Conservation (phyloP, 1,140 invertebrate species). For the Lordiphosa mommai region DNA sequence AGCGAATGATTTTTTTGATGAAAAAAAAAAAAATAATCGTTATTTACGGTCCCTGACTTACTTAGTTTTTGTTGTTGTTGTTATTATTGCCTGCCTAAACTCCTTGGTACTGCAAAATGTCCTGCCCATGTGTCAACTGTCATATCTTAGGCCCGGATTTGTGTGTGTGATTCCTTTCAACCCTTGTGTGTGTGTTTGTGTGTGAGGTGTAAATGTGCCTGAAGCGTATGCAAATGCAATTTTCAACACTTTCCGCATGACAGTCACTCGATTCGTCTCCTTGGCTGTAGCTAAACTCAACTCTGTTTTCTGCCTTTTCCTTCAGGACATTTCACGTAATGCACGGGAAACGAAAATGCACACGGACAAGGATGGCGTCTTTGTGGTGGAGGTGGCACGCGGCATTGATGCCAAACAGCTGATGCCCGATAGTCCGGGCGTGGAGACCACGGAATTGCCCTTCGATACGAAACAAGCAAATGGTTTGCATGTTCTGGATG, state of each 20-base stretch:
- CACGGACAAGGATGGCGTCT: conserved; percentile 86
- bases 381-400: conserved; percentile 85
- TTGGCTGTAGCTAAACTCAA: neutral
- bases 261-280: conserved; percentile 54
- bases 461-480: conserved; percentile 50
- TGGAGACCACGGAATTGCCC: conserved; percentile 56
- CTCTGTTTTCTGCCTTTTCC: conserved; percentile 1
- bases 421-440: conserved; percentile 58
- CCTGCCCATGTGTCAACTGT: neutral
- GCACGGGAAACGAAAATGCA: conserved; percentile 86
- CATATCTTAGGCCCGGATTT: conserved; percentile 1
- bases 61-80: conserved; percentile 2
- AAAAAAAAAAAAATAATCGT: too few species aligned
- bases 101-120: neutral
- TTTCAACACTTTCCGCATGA: conserved; percentile 66
- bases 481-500: conserved; percentile 20
- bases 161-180: conserved; percentile 1
- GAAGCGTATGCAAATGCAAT: conserved; percentile 66
- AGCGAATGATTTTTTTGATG: too few species aligned
- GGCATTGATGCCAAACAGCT: conserved; percentile 66
- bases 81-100: conserved; percentile 2
- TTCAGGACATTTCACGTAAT: conserved; percentile 84
- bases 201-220: conserved; percentile 41
- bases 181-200: neutral
- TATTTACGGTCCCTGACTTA: too few species aligned